These are phyloP conservation scores for Rhynchophorus ferrugineus DNA, from an alignment of 1,140 invertebrate species.

Conservation along the genomic window DNA sequence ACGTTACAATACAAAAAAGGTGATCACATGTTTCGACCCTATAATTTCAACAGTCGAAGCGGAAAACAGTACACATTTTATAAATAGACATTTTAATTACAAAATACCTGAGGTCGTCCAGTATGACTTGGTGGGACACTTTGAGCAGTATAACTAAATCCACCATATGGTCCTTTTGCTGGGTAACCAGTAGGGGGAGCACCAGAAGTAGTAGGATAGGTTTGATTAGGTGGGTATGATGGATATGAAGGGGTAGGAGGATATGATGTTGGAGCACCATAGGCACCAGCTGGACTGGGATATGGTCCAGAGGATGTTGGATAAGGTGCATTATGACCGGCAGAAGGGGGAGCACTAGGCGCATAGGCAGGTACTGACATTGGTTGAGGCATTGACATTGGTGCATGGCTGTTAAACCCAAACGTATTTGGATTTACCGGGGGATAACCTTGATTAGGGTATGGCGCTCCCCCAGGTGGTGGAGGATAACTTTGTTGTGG, in stretches of 20 bases:
- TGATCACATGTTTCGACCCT: too few species aligned
- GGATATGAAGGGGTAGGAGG: conserved; percentile 4
- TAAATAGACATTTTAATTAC: too few species aligned
- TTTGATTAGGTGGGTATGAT: conserved; percentile 8
- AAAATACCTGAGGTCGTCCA: too few species aligned
- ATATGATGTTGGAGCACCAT: not conserved
- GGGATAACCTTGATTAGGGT: conserved; percentile 28
- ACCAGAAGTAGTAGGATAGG: conserved; percentile 6
- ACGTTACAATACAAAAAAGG: too few species aligned
- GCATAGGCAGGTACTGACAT: conserved; percentile 26
- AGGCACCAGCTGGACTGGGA: conserved; percentile 4
- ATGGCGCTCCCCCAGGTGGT: conserved; percentile 30
- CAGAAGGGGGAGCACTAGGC: conserved; percentile 18
- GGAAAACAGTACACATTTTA: too few species aligned
- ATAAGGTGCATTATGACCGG: conserved; percentile 18
- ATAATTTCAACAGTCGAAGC: too few species aligned
- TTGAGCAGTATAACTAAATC: conserved; percentile 19
- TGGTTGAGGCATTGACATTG: conserved; percentile 39
- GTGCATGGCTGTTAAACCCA: conserved; percentile 32
- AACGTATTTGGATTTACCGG: conserved; percentile 34
- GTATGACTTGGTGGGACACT: too few species aligned
- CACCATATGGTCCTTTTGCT: conserved; percentile 20
- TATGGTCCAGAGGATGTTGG: conserved; percentile 15
- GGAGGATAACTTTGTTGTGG: conserved; percentile 26
- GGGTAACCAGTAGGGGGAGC: conserved; percentile 5